phyloP scores from a whole-genome alignment of 2,888 invertebrate genomes.

The Ophonus ardosiacus region DNA sequence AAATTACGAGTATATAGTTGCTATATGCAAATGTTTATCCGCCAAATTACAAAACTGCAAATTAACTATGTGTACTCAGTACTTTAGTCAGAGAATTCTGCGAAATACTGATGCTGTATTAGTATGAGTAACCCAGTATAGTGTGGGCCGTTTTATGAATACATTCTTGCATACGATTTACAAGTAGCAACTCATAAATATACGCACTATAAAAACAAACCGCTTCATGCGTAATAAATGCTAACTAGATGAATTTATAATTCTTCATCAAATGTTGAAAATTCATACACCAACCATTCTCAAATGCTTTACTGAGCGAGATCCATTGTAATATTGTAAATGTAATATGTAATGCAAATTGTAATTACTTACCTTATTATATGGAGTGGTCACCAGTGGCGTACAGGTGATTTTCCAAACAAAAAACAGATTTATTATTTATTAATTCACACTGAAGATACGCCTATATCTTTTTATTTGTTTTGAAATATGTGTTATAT shows the following conservation, averaged over 20 bases:
- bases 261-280: slow-evolving; percentile 25
- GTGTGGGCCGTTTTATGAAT: not conserved
- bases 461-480: slow-evolving; percentile 14
- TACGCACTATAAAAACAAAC: slow-evolving; percentile 32
- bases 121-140: not conserved
- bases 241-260: slow-evolving; percentile 38
- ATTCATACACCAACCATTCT: slow-evolving; percentile 25
- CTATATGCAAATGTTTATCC: no score
- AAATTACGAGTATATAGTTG: no score
- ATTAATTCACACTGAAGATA: slow-evolving; percentile 6
- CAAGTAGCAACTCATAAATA: slow-evolving; percentile 12
- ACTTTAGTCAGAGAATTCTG: not conserved
- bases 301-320: not conserved
- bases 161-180: slow-evolving; percentile 31
- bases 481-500: slow-evolving; percentile 22
- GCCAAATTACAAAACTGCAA: no score
- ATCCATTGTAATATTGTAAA: slow-evolving; percentile 33
- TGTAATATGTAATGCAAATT: slow-evolving; percentile 30
- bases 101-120: not conserved
- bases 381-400: not conserved
- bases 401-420: not conserved
- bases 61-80: no score
- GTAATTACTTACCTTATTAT: slow-evolving; percentile 16
- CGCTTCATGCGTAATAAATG: slow-evolving; percentile 38
- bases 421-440: slow-evolving; percentile 7